Evolutionary conservation across 2,113 vertebrate genomes (phyloP), one percentile per base, ranked within the genome.

Genomic region (Mixornis gularis): DNA sequence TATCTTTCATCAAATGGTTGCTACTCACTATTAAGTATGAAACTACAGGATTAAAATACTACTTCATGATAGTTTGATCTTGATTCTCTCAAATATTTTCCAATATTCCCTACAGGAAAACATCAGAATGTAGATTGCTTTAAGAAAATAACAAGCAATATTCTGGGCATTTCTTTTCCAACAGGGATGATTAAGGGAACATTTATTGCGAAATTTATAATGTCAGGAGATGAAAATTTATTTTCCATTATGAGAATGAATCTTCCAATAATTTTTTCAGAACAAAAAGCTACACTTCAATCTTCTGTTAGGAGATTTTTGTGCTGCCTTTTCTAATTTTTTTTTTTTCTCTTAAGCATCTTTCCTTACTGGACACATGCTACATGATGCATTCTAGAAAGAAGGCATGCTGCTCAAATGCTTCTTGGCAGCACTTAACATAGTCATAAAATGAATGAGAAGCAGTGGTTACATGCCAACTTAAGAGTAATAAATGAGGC

Each of bases 91-190:
- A 46, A 51, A 55, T 73, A 26, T 78, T 86, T 81, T 79, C 30
- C 30, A 64, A 1, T 4, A 20, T 1, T 59, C 12, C 8, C 18
- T 27, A 20, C 0, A 32, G 5, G 9, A 5, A 93, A 74, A 78
- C 10, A 32, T 0, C 4, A 20, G 30, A 56, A 44, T 4, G 3
- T 6, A 52, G 7, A 51, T 13, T 0, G 7, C 2, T 77, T 82
- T 36, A 49, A 70, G 32, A 88, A 79, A 70, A 70, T 29, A 55
- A 27, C 2, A 4, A 9, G 9, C 12, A 34, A 2, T 19, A 62
- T 36, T 5, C 7, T 89, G 17, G 13, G 6, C 4, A 25, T 83
- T 69, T 21, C 21, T 63, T 77, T 85, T 58, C 36, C 41, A 53
- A 69, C 6, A 6, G 40, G 6, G 4, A 48, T 78, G 26, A 53